A percentile compares a stretch with the other conserved stretches of the same genome.
These are phyloP conservation scores for Hirtodrosophila duncani DNA, from an alignment of 2,888 invertebrate species.

Conservation along the genomic window DNA sequence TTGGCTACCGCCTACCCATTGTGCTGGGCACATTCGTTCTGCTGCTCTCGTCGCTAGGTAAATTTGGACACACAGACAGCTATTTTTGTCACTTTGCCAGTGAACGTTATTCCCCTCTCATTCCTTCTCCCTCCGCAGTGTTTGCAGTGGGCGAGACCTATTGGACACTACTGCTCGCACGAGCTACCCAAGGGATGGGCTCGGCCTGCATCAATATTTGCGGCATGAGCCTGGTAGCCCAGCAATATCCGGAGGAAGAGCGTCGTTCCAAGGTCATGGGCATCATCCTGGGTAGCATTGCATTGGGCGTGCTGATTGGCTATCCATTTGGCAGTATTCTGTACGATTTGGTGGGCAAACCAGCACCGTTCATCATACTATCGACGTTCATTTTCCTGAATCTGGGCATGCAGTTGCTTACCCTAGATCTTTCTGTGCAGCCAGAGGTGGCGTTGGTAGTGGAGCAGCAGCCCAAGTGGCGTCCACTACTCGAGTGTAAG, in stretches of 20 bases:
- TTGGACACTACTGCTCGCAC: conserved; percentile 83
- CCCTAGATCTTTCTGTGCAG: conserved; percentile 74
- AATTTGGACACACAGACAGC: conserved; percentile 68
- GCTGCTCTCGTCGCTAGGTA: conserved; percentile 84
- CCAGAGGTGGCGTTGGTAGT: conserved; percentile 63
- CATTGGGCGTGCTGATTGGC: conserved; percentile 88
- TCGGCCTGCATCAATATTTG: conserved; percentile 89
- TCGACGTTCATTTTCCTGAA: conserved; percentile 81
- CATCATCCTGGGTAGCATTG: conserved; percentile 88
- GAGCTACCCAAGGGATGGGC: conserved; percentile 88
- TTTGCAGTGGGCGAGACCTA: conserved; percentile 87
- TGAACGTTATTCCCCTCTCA: conserved; percentile 23
- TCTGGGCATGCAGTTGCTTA: conserved; percentile 77
- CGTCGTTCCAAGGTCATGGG: conserved; percentile 86
- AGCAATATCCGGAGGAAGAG: conserved; percentile 78
- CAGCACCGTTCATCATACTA: conserved; percentile 86
- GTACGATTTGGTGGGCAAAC: conserved; percentile 87
- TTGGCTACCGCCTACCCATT: conserved; percentile 84
- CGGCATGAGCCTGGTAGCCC: conserved; percentile 89
- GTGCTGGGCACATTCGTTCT: conserved; percentile 84
- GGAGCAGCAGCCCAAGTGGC: conserved; percentile 79
- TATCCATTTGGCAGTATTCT: conserved; percentile 89
- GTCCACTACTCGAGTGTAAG: conserved; percentile 81
- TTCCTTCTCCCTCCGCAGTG: conserved; percentile 79
- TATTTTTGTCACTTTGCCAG: conserved; percentile 3